phyloP scores from a whole-genome alignment of 35 echinoderm and acorn worm species.

The Amphiura filiformis region DNA sequence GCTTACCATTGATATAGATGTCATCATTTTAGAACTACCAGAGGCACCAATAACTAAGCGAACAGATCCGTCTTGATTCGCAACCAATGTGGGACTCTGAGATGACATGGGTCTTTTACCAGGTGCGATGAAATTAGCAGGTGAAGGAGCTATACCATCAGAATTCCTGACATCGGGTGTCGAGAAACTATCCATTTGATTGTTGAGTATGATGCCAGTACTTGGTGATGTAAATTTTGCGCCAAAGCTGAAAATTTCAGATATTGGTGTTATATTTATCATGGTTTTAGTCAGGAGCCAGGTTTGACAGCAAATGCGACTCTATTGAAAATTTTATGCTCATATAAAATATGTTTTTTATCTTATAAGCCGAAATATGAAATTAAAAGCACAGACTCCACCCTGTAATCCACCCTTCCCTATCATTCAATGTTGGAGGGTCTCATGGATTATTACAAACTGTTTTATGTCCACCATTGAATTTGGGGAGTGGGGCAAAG shows the following conservation, averaged over 20 bases:
- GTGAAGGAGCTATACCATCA: constrained; percentile 33
- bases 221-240: constrained; percentile 31
- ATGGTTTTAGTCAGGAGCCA: neutral
- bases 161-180: constrained; percentile 35
- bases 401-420: too few relatives aligned
- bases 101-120: constrained; percentile 61
- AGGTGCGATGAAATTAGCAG: constrained; percentile 44
- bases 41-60: constrained; percentile 35
- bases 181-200: constrained; percentile 59
- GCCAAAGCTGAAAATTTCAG: constrained; percentile 35
- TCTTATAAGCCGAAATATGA: neutral
- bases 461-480: too few relatives aligned
- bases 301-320: neutral
- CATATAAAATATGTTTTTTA: too few relatives aligned
- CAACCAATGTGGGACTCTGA: constrained; percentile 38
- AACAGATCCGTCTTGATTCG: constrained; percentile 10
- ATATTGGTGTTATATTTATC: neutral
- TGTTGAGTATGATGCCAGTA: constrained; percentile 49
- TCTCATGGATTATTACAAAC: too few relatives aligned
- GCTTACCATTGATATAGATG: constrained; percentile 45
- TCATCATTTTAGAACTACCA: constrained; percentile 41
- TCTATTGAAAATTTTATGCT: neutral
- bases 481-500: too few relatives aligned
- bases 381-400: neutral
- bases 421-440: too few relatives aligned